A percentile compares a stretch with the other conserved stretches of the same genome.
phyloP scores from a whole-genome alignment of 30 jellyfish, hydroid and myxozoan species.

The Hydractinia echinata region DNA sequence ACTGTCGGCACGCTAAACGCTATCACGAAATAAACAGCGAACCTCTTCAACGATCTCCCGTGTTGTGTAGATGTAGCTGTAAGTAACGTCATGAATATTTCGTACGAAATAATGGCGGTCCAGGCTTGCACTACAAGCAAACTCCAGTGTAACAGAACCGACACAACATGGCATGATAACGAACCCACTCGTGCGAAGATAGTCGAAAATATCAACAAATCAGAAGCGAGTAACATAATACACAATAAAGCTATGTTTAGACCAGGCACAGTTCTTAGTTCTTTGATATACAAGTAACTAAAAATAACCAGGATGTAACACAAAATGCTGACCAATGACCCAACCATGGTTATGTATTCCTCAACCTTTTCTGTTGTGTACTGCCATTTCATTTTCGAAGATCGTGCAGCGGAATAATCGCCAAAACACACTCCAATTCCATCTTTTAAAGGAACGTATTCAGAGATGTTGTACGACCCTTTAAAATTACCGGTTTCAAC shows the following conservation, averaged over 20 bases:
- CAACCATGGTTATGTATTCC: neutral
- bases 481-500: neutral
- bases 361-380: neutral
- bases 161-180: neutral
- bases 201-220: neutral
- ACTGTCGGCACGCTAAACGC: slow-evolving; percentile 16
- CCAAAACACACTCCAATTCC: neutral
- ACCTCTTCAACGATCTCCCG: neutral
- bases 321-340: slow-evolving; percentile 12
- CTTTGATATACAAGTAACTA: slow-evolving; percentile 20
- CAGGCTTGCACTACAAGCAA: slow-evolving; percentile 4
- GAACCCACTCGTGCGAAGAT: neutral
- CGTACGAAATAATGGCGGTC: slow-evolving; percentile 14
- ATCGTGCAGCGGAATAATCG: neutral
- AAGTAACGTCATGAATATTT: neutral
- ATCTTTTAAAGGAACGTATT: neutral
- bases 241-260: slow-evolving; percentile 18
- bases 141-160: slow-evolving; percentile 26
- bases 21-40: neutral
- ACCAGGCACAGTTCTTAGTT: slow-evolving; percentile 25
- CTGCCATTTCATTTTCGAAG: slow-evolving; percentile 6
- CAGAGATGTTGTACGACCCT: neutral
- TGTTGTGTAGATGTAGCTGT: neutral
- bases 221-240: slow-evolving; percentile 17
- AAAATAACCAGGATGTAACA: slow-evolving; percentile 21